phyloP scores from a whole-genome alignment of 2,797 vertebrate species.

The Oreochromis mossambicus region DNA sequence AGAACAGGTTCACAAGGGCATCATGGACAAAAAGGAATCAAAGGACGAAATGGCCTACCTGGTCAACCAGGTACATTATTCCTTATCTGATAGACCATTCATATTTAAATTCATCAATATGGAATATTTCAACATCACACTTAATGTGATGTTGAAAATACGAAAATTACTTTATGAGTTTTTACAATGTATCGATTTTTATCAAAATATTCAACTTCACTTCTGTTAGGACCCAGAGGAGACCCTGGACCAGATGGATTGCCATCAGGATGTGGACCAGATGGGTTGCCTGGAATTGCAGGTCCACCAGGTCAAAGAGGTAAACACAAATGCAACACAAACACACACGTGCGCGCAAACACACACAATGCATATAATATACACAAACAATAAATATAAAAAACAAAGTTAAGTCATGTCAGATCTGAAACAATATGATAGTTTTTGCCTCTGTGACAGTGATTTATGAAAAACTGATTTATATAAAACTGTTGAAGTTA shows the following conservation, averaged over 20 bases:
- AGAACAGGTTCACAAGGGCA: constrained; percentile 23
- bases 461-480: background rate
- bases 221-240: constrained; percentile 53
- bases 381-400: background rate
- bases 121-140: too few relatives aligned
- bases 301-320: constrained; percentile 62
- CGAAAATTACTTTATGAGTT: background rate
- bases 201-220: background rate
- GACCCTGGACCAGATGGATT: constrained; percentile 56
- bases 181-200: background rate
- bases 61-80: constrained; percentile 47
- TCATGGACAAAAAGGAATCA: constrained; percentile 47
- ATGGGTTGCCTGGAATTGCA: constrained; percentile 43
- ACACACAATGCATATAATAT: background rate
- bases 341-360: background rate
- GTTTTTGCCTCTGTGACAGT: background rate
- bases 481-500: background rate
- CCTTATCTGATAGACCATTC: background rate
- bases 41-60: constrained; percentile 34
- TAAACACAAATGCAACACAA: constrained; percentile 1
- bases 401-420: background rate
- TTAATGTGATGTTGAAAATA: background rate
- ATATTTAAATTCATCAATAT: background rate
- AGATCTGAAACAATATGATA: background rate
- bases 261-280: constrained; percentile 17